These are phyloP conservation scores for Drosophila infuscata DNA, from an alignment of 2,888 invertebrate species.

Conservation along the genomic window DNA sequence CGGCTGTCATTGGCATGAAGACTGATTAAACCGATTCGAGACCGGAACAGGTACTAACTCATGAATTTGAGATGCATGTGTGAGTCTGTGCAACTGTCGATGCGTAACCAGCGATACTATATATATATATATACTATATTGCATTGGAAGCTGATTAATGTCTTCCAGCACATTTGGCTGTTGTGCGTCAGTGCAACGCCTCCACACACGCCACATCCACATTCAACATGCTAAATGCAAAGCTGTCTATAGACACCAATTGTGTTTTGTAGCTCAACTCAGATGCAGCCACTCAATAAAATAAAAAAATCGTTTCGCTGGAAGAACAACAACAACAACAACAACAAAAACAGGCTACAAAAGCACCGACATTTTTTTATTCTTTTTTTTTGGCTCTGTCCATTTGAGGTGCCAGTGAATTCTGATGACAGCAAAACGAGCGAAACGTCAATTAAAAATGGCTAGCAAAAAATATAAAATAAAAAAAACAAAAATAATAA, in stretches of 20 bases:
- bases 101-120: slow-evolving; percentile 47
- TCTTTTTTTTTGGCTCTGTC: slow-evolving; percentile 36
- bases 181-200: slow-evolving; percentile 50
- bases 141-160: slow-evolving; percentile 44
- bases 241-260: slow-evolving; percentile 23
- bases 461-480: slow-evolving; percentile 35
- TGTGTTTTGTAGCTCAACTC: slow-evolving; percentile 13
- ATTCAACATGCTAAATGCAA: slow-evolving; percentile 46
- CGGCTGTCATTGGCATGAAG: slow-evolving; percentile 46
- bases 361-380: background rate
- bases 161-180: slow-evolving; percentile 60
- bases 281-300: slow-evolving; percentile 40
- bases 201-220: slow-evolving; percentile 7
- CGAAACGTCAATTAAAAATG: slow-evolving; percentile 69
- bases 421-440: slow-evolving; percentile 73
- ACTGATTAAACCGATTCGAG: slow-evolving; percentile 49
- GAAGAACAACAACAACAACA: slow-evolving; percentile 8
- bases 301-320: slow-evolving; percentile 27
- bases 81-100: slow-evolving; percentile 18
- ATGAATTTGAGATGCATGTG: background rate
- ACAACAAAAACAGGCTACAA: slow-evolving; percentile 18
- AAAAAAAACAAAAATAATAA: background rate
- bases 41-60: background rate
- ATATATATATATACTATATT: slow-evolving; percentile 48
- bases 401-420: slow-evolving; percentile 57